Conservation (phyloP, 1,140 invertebrate genomes). For the Cardiocondyla obscurior region DNA sequence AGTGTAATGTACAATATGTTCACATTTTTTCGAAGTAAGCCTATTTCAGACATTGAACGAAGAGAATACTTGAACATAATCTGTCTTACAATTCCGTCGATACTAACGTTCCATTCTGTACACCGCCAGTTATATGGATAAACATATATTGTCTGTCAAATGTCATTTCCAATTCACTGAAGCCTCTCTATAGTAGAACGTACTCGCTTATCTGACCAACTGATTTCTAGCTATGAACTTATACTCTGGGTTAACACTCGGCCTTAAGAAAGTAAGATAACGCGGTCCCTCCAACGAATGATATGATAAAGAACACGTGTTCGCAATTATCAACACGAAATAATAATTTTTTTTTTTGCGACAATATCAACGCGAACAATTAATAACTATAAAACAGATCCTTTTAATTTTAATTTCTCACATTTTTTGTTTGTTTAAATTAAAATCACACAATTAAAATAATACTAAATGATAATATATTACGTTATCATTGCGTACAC, state of each 20-base stretch:
- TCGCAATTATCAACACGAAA: background rate
- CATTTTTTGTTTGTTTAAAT: background rate
- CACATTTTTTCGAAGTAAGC: background rate
- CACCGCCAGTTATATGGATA: background rate
- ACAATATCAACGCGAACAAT: background rate
- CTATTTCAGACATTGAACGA: background rate
- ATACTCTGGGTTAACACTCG: conserved; percentile 22
- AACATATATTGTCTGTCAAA: background rate
- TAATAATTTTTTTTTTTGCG: background rate
- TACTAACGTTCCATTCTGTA: background rate
- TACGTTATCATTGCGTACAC: background rate
- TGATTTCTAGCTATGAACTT: conserved; percentile 1
- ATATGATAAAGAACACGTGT: conserved; percentile 34
- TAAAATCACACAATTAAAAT: background rate
- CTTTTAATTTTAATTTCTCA: background rate
- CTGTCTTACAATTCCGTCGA: background rate
- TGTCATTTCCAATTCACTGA: background rate
- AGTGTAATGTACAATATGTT: conserved; percentile 38
- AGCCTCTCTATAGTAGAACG: background rate
- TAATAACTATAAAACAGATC: conserved; percentile 5
- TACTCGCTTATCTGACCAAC: background rate
- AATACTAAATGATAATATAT: conserved; percentile 7
- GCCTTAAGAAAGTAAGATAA: conserved; percentile 28
- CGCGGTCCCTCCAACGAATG: background rate
- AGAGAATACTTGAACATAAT: background rate